phyloP scores from a whole-genome alignment of 2,113 vertebrate species.

The Lophius piscatorius region DNA sequence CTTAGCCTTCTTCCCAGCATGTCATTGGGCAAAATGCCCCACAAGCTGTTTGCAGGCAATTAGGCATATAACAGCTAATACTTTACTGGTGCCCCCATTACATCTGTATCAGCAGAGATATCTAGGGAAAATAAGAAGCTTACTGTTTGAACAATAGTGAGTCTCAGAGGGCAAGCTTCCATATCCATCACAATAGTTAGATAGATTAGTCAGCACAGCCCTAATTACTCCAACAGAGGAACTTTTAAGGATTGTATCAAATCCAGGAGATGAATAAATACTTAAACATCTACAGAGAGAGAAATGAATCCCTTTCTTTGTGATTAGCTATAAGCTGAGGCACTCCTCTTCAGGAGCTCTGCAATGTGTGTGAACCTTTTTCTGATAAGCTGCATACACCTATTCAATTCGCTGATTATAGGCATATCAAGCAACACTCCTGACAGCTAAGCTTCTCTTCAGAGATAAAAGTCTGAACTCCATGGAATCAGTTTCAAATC shows the following conservation, averaged over 20 bases:
- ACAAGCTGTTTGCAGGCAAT: slow-evolving; percentile 61
- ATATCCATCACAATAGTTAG: slow-evolving; percentile 58
- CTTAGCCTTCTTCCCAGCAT: slow-evolving; percentile 21
- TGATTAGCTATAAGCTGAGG: slow-evolving; percentile 44
- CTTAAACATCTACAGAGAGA: slow-evolving; percentile 50
- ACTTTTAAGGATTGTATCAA: slow-evolving; percentile 55
- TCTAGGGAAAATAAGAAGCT: slow-evolving; percentile 69
- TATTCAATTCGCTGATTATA: slow-evolving; percentile 72
- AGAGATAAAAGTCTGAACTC: slow-evolving; percentile 52
- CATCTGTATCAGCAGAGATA: slow-evolving; percentile 59
- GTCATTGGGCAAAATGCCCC: slow-evolving; percentile 47
- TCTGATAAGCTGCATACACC: slow-evolving; percentile 61
- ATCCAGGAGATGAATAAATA: slow-evolving; percentile 62
- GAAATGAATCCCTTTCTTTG: slow-evolving; percentile 51
- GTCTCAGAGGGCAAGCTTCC: slow-evolving; percentile 64
- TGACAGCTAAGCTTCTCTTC: slow-evolving; percentile 54
- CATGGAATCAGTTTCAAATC: slow-evolving; percentile 52
- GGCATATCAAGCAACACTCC: slow-evolving; percentile 54
- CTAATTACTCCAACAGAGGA: slow-evolving; percentile 68
- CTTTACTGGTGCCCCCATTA: slow-evolving; percentile 50
- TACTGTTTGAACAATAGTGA: slow-evolving; percentile 58
- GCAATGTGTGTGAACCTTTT: slow-evolving; percentile 43
- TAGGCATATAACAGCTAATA: slow-evolving; percentile 58
- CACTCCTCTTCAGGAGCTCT: slow-evolving; percentile 24
- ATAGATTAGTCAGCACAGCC: slow-evolving; percentile 52